These are phyloP conservation scores for Caenorhabditis tropicalis DNA, from an alignment of 1,140 invertebrate genomes.

Conservation along the genomic window DNA sequence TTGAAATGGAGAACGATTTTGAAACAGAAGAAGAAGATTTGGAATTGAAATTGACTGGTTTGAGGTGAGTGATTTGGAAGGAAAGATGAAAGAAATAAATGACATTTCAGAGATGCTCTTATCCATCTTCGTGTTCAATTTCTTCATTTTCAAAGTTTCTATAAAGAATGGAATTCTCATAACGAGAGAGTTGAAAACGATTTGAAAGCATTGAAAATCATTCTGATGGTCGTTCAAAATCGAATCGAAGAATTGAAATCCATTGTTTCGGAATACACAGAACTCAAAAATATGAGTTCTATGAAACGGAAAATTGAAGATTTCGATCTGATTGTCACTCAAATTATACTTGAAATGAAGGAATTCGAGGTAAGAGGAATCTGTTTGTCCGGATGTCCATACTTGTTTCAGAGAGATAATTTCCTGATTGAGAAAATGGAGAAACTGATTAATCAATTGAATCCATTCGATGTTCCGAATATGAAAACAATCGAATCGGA, in stretches of 20 bases:
- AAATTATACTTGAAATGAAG: not conserved
- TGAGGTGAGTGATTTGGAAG: not conserved
- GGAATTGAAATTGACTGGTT: not conserved
- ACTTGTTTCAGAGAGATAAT: conserved; percentile 34
- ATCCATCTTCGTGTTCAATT: conserved; percentile 15
- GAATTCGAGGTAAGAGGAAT: conserved; percentile 11
- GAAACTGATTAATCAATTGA: not conserved
- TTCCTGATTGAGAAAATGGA: conserved; percentile 2
- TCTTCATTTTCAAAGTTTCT: conserved; percentile 23
- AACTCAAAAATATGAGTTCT: not conserved
- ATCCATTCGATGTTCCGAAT: conserved; percentile 1
- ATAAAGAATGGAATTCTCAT: not conserved
- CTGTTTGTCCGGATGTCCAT: no score
- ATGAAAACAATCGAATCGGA: not conserved
- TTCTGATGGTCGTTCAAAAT: conserved; percentile 1
- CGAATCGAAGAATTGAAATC: not conserved
- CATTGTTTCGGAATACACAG: not conserved
- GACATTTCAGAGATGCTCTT: not conserved
- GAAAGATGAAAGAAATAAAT: not conserved
- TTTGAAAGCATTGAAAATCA: not conserved
- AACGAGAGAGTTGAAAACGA: not conserved
- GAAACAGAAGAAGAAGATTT: not conserved
- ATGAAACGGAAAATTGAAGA: not conserved
- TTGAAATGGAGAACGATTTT: not conserved
- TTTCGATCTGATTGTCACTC: not conserved